phyloP scores from a whole-genome alignment of 2,888 invertebrate species.

The Agriopis aurantiaria region DNA sequence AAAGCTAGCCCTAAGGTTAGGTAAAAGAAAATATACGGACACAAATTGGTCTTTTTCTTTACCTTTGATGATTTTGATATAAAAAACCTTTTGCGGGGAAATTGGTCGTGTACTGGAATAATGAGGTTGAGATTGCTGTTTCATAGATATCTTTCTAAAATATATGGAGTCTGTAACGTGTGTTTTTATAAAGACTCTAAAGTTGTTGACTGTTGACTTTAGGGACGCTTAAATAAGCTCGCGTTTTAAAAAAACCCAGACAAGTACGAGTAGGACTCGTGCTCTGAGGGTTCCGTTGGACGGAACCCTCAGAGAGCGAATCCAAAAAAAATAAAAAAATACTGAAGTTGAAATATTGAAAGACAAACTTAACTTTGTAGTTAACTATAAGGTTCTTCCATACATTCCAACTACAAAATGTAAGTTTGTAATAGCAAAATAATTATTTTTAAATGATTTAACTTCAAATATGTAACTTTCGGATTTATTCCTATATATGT shows the following conservation, averaged over 20 bases:
- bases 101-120: constrained; percentile 24
- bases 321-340: too few relatives aligned
- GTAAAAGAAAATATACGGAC: constrained; percentile 13
- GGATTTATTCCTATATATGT: too few relatives aligned
- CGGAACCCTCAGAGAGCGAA: too few relatives aligned
- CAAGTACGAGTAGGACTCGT: too few relatives aligned
- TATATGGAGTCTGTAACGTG: neutral
- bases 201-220: neutral
- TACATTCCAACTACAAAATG: too few relatives aligned
- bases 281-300: too few relatives aligned
- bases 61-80: constrained; percentile 27
- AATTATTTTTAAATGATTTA: too few relatives aligned
- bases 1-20: constrained; percentile 13
- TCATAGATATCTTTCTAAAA: constrained; percentile 1
- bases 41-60: constrained; percentile 21
- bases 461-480: too few relatives aligned
- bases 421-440: too few relatives aligned
- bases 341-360: too few relatives aligned
- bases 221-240: neutral
- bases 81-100: constrained; percentile 24
- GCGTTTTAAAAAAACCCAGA: neutral
- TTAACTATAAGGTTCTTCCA: too few relatives aligned
- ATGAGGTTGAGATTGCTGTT: constrained; percentile 24
- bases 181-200: neutral
- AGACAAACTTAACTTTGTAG: too few relatives aligned